These are phyloP conservation scores for Cremastinae sp. DNA, from an alignment of 2,888 invertebrate genomes.

Conservation along the genomic window DNA sequence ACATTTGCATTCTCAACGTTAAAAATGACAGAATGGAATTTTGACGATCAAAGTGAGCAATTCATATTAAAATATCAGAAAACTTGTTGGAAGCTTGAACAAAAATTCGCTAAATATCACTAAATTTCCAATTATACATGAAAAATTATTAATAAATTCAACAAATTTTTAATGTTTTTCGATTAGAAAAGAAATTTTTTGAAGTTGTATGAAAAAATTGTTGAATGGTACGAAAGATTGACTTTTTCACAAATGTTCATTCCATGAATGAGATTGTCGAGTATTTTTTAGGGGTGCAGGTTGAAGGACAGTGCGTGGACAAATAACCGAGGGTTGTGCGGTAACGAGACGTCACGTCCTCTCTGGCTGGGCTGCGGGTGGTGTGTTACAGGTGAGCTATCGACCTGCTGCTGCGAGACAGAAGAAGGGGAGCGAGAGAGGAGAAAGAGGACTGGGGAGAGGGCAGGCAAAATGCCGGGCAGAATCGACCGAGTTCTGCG, in stretches of 20 bases:
- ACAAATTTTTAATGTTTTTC: too few species aligned
- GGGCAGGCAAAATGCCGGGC: slow-evolving; percentile 78
- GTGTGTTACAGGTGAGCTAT: slow-evolving; percentile 76
- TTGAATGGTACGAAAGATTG: too few species aligned
- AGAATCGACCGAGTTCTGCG: slow-evolving; percentile 77
- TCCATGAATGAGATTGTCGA: slow-evolving; percentile 32
- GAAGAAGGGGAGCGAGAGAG: slow-evolving; percentile 6
- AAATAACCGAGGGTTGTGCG: slow-evolving; percentile 56
- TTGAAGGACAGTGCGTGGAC: slow-evolving; percentile 66
- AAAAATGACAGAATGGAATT: too few species aligned
- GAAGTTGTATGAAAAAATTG: too few species aligned
- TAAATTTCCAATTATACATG: too few species aligned
- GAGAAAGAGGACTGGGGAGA: slow-evolving; percentile 24
- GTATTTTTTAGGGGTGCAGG: slow-evolving; percentile 41
- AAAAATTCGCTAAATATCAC: too few species aligned
- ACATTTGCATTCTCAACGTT: too few species aligned
- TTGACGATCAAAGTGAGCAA: too few species aligned
- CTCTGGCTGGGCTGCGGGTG: slow-evolving; percentile 53
- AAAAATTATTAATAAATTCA: too few species aligned
- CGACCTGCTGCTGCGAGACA: slow-evolving; percentile 73
- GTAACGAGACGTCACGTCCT: slow-evolving; percentile 58
- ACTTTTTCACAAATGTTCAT: neutral
- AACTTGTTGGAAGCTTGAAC: too few species aligned
- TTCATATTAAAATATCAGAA: too few species aligned
- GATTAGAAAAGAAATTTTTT: too few species aligned